These are phyloP conservation scores for Pelvicachromis taeniatus DNA, from an alignment of 2,113 vertebrate genomes.

Conservation along the genomic window DNA sequence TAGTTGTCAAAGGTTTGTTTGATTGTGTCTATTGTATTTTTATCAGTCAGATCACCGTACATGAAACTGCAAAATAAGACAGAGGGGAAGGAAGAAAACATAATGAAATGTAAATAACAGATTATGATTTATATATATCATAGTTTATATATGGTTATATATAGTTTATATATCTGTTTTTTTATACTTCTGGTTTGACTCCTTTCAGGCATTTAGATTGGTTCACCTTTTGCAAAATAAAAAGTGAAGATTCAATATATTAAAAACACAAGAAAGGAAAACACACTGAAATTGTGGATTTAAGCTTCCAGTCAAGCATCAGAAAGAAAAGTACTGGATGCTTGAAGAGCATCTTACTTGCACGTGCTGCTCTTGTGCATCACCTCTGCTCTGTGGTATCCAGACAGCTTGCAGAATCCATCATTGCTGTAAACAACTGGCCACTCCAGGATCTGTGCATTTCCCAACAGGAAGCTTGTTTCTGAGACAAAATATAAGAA, in stretches of 20 bases:
- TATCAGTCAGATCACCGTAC: constrained; percentile 97
- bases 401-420: constrained; percentile 97
- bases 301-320: neutral
- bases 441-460: constrained; percentile 97
- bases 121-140: neutral
- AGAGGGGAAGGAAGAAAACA: neutral
- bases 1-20: constrained; percentile 93
- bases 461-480: constrained; percentile 96
- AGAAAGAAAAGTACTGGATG: neutral
- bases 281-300: neutral
- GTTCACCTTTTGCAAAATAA: neutral
- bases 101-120: neutral
- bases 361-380: constrained; percentile 99
- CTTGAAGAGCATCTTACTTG: constrained; percentile 77
- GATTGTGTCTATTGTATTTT: constrained; percentile 94
- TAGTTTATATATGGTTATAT: neutral
- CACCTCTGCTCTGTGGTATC: constrained; percentile 95
- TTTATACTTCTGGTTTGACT: neutral
- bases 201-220: neutral
- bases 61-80: constrained; percentile 84
- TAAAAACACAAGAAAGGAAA: neutral
- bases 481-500: constrained; percentile 68
- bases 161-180: neutral
- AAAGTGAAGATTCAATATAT: neutral
- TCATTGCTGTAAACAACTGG: constrained; percentile 99